phyloP scores from a whole-genome alignment of 2,888 invertebrate species.

The Theristus sp. region DNA sequence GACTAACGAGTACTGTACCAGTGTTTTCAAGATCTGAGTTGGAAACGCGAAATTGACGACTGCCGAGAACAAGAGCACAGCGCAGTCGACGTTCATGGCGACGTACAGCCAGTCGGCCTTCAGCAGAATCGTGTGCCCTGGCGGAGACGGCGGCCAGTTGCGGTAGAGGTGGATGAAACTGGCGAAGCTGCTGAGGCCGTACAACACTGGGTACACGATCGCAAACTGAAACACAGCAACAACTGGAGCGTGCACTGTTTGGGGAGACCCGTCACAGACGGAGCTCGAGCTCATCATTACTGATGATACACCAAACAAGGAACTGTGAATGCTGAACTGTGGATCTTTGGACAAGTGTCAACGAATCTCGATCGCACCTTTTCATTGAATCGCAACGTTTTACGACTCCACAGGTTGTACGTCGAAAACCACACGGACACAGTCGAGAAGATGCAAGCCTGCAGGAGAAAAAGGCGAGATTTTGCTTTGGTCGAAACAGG shows the following conservation, averaged over 20 bases:
- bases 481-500: too few relatives aligned
- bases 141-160: neutral
- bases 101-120: neutral
- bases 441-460: neutral
- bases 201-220: neutral
- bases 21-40: constrained; percentile 4
- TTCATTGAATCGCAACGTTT: neutral
- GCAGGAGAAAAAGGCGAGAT: too few relatives aligned
- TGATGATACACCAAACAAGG: too few relatives aligned
- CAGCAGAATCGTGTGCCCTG: neutral
- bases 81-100: constrained; percentile 3
- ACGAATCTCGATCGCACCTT: too few relatives aligned
- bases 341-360: too few relatives aligned
- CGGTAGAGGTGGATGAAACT: neutral
- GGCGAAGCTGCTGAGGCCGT: neutral
- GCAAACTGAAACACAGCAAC: neutral
- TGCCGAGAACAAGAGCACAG: neutral
- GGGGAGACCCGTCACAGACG: too few relatives aligned
- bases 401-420: constrained; percentile 1
- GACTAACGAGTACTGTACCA: too few relatives aligned
- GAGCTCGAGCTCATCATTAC: too few relatives aligned
- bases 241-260: too few relatives aligned
- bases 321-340: too few relatives aligned
- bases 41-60: constrained; percentile 7
- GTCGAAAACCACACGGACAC: neutral